Evolutionary conservation across 2,113 vertebrate species (phyloP).

Genomic region (Oryzias curvinotus): DNA sequence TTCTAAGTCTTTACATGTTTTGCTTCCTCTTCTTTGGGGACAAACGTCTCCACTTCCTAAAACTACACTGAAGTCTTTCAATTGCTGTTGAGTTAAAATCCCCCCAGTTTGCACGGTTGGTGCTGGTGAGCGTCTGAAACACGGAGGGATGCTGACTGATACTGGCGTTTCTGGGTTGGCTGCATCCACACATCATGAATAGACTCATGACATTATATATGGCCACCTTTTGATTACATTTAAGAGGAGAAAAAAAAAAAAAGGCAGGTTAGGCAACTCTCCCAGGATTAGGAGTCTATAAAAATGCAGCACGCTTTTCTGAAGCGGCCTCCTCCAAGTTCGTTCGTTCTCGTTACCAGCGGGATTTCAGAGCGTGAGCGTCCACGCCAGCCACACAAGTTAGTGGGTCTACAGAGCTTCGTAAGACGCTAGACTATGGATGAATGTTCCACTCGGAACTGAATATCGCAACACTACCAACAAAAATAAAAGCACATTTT

Average conservation of each 20-base stretch:
- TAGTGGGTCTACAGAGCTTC: no score
- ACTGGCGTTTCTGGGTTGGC: slow-evolving; percentile 1
- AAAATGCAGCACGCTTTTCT: slow-evolving; percentile 1
- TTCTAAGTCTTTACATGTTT: background rate
- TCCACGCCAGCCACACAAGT: no score
- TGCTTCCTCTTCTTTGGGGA: no score
- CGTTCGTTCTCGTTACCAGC: background rate
- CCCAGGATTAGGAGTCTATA: slow-evolving; percentile 2
- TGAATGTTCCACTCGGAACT: background rate
- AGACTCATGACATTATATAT: background rate
- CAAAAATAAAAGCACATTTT: no score
- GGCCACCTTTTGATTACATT: background rate
- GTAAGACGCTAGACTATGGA: background rate
- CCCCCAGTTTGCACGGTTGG: no score
- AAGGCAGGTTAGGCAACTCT: background rate
- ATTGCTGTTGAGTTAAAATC: no score
- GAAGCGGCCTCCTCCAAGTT: no score
- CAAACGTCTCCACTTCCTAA: no score
- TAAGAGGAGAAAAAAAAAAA: background rate
- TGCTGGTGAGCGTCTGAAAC: no score
- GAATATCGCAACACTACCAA: no score
- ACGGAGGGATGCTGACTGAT: background rate
- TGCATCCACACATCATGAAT: slow-evolving; percentile 23
- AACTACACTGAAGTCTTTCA: no score
- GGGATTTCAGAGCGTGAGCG: background rate